Conservation (phyloP, 2,113 vertebrate genomes). For the Xenus cinereus region DNA sequence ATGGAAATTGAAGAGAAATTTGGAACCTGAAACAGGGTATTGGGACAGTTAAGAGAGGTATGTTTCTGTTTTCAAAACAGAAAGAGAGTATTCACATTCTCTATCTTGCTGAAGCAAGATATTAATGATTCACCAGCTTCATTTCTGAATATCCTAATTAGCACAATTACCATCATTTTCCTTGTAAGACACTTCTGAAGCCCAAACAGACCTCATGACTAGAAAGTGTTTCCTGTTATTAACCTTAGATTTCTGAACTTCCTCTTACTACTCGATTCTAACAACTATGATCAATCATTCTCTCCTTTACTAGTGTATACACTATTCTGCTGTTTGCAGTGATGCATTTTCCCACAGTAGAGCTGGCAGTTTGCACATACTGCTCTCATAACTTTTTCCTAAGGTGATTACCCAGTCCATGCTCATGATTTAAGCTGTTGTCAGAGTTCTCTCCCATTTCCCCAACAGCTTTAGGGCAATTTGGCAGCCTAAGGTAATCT, state of each 20-base stretch:
- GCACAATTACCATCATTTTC: not conserved
- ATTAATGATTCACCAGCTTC: not conserved
- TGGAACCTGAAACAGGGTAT: not conserved
- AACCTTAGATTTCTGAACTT: not conserved
- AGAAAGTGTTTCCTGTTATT: not conserved
- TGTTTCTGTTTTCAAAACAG: not conserved
- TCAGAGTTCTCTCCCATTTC: not conserved
- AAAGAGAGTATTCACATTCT: not conserved
- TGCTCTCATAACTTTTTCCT: not conserved
- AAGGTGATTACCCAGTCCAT: not conserved
- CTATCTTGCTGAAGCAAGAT: not conserved
- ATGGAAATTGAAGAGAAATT: not conserved
- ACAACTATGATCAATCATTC: not conserved
- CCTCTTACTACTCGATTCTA: not conserved
- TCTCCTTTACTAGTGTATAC: not conserved
- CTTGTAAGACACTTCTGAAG: not conserved
- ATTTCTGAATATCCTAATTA: not conserved
- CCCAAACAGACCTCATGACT: not conserved
- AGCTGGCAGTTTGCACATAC: not conserved
- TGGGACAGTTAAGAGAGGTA: not conserved
- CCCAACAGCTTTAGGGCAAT: not conserved
- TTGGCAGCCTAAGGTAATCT: not conserved
- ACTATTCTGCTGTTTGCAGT: not conserved
- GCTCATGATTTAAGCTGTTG: not conserved
- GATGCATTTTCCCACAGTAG: not conserved